Base-by-base conservation (phyloP, 2,113 vertebrate species). In the Reinhardtius hippoglossoides region DNA sequence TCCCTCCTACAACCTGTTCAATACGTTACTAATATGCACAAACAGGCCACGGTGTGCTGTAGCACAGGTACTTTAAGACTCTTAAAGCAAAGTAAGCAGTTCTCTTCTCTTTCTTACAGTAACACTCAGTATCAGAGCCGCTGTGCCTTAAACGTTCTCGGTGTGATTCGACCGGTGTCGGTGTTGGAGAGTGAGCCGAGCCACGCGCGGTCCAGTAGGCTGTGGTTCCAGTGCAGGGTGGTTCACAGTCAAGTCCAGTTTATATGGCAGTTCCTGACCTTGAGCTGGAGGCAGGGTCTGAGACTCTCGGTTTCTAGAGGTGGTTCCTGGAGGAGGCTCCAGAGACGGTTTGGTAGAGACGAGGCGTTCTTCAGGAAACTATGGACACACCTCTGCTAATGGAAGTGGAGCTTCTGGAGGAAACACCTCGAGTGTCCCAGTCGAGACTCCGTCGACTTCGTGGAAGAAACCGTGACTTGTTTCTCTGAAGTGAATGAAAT, bases 61-160 rank as follows among this genome's bases (percentile, higher is more conserved):
- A 72, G 61, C 56, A 71, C 67, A 50, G 46, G 21, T 68, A 37
- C 71, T 76, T 42, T 16, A 54, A 0, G 5, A 31, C 8, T 46
- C 9, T 16, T 62, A 6, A 23, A 59, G 44, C 55, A 14, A 62
- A 58, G 14, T 21, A 42, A 48, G 55, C 56, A 20, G 15, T 21
- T 62, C 40, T 67, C 24, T 46, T 35, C 40, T 67, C 24, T 46
- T 35, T 16, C 50, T 9, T 20, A n/a, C 5, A 6, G 13, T 57
- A 26, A 13, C 56, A 16, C 9, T 24, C 42, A 27, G 70, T 0
- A 15, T 56, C 12, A 21, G 48, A 60, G 66, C 72, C 52, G 8
- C 14, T 57, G 85, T 91, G 89, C 89, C 87, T 89, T 86, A 26
- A 57, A 67, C 71, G 18, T 72, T 40, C 44, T 69, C 23, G n/a